phyloP scores from a whole-genome alignment of 2,113 vertebrate genomes.

The Scopus umbretta region DNA sequence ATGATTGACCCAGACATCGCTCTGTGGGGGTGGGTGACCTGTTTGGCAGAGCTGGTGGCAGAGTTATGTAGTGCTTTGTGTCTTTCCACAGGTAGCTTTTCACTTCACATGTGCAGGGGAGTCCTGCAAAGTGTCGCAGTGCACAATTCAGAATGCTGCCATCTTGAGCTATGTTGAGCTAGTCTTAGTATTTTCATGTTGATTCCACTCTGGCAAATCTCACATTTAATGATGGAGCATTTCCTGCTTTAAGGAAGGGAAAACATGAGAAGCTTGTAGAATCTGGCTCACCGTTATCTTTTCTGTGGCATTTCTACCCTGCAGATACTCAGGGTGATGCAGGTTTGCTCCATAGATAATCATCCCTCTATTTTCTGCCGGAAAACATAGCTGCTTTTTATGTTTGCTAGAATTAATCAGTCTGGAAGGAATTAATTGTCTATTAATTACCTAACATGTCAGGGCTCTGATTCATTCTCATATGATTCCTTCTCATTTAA shows the following conservation, averaged over 20 bases:
- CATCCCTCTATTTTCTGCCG: neutral
- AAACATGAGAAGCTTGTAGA: neutral
- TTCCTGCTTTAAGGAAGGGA: neutral
- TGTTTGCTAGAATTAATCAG: conserved; percentile 13
- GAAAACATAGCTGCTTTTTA: neutral
- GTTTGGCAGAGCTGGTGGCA: neutral
- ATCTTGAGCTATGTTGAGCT: neutral
- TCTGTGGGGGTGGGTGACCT: neutral
- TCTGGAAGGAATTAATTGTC: conserved; percentile 11
- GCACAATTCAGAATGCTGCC: neutral
- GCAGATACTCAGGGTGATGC: neutral
- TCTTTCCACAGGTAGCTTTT: neutral
- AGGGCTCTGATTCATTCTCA: neutral
- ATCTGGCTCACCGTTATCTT: neutral
- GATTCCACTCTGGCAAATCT: neutral
- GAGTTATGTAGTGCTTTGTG: neutral
- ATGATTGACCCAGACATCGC: rapidly evolving
- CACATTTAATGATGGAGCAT: neutral
- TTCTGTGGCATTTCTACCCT: neutral
- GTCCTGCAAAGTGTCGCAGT: neutral
- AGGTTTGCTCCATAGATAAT: neutral
- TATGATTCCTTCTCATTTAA: neutral
- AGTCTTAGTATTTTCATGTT: neutral
- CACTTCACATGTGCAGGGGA: neutral
- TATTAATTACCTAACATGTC: neutral